These are phyloP conservation scores for Axis porcinus DNA, from an alignment of 2,113 vertebrate genomes.

Conservation along the genomic window DNA sequence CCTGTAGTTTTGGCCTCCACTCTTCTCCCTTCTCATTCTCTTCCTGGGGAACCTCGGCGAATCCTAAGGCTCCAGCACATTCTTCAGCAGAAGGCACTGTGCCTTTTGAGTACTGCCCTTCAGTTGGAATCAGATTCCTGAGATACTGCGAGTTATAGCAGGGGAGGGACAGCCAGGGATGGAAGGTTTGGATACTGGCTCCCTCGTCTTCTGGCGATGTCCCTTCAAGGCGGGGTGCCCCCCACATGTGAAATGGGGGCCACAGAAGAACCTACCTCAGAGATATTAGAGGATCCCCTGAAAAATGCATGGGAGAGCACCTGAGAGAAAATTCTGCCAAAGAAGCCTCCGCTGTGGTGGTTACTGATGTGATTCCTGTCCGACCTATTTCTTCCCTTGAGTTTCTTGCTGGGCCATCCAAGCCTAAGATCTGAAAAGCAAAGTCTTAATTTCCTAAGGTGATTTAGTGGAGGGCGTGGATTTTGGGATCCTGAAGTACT, in stretches of 20 bases:
- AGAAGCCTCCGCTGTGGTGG: not conserved
- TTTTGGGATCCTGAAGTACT: not conserved
- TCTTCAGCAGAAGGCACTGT: not conserved
- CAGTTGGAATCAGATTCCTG: no score
- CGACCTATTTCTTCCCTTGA: not conserved
- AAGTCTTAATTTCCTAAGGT: not conserved
- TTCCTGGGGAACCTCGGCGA: not conserved
- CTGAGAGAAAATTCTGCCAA: not conserved
- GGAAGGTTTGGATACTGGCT: no score
- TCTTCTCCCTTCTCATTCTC: not conserved
- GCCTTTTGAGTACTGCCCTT: not conserved
- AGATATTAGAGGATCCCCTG: not conserved
- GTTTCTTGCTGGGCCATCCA: not conserved
- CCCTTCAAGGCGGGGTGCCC: no score
- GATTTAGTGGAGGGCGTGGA: not conserved
- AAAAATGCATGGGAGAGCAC: not conserved
- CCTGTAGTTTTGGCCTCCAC: not conserved
- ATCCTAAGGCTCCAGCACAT: not conserved
- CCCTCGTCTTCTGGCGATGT: fast-evolving
- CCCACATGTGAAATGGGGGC: not conserved
- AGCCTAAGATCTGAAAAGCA: not conserved
- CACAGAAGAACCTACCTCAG: not conserved
- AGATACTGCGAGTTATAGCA: fast-evolving
- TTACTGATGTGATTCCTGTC: not conserved
- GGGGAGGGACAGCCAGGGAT: no score